Base-by-base conservation (phyloP, 92 coral and sea anemone species). In the Plumapathes pennacea region DNA sequence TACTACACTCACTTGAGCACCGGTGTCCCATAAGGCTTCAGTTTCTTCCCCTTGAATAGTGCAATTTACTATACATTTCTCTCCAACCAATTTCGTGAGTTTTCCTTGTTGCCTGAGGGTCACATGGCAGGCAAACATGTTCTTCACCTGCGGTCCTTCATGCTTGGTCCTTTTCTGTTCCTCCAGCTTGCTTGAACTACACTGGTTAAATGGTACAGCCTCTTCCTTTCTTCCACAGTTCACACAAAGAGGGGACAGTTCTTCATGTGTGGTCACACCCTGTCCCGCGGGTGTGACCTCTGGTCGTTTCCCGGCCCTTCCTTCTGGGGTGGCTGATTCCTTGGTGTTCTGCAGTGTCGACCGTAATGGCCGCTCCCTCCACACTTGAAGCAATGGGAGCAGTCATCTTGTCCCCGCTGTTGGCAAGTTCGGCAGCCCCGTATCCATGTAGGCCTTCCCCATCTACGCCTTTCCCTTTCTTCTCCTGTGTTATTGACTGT, bases 11-110 rank as follows among this genome's bases (percentile, higher is more conserved):
- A 82, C 79, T 52, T 75, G 80, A 32, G 84, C 82, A 17, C 84
- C 80, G 13, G 84, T 82, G 53, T 69, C 89, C 80, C 89, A 69
- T 45, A 76, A 57, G 15, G 77, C 78, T 33, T 69, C 74, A 4
- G 56, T 62, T 31, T 67, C 61, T 33, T 41, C 61, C 21, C 45
- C 67, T 34, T 74, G 67, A 8, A 80, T 28, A 6, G 33, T 12
- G 50, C 81, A 81, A 29, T 33, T 43, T 3, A 81, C 58, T n/a
- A 46, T 42, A 48, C 89, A 74, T 42, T 55, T 67, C 43, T 26
- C 49, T 8, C 79, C 83, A n/a, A 68, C 78, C 0, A 54, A 36
- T 46, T 62, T 68, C 33, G 68, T 55, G 17, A 75, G 37, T 37
- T 48, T 61, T 22, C n/a, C 36, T 21, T 54, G 78, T 60, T 76